Evolutionary conservation across 2,888 invertebrate genomes (phyloP).

Genomic region (Biston stratarius): DNA sequence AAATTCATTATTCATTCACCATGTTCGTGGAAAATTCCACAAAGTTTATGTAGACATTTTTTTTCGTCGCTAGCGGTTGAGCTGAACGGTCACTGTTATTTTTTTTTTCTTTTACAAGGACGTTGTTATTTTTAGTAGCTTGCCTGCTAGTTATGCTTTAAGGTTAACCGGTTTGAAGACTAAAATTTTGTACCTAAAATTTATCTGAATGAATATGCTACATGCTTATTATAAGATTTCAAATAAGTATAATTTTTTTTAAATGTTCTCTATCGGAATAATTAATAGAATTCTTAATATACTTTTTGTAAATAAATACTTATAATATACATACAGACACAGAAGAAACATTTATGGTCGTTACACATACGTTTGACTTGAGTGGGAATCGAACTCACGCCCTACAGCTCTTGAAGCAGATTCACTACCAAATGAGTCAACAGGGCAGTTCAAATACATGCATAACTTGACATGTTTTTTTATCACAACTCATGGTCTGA

Average conservation of each 20-base stretch:
- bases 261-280: too few relatives aligned
- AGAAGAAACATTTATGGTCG: too few relatives aligned
- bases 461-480: too few relatives aligned
- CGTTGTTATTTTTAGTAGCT: conserved; percentile 14
- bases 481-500: too few relatives aligned
- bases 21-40: conserved; percentile 32
- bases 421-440: too few relatives aligned
- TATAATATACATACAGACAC: too few relatives aligned
- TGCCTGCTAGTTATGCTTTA: conserved; percentile 4
- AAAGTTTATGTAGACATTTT: conserved; percentile 29
- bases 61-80: conserved; percentile 21
- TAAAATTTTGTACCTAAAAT: conserved; percentile 1
- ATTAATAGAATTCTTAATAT: too few relatives aligned
- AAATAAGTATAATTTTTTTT: not conserved
- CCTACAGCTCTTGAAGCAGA: too few relatives aligned
- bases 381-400: too few relatives aligned
- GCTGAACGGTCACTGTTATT: conserved; percentile 7
- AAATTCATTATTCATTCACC: conserved; percentile 27
- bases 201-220: not conserved
- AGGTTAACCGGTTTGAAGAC: conserved; percentile 22
- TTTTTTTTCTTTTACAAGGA: conserved; percentile 25
- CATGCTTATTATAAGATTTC: not conserved
- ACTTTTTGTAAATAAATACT: too few relatives aligned
- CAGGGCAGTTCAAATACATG: too few relatives aligned
- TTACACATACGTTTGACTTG: too few relatives aligned